These are phyloP conservation scores for Brachyhypopomus gauderio DNA, from an alignment of 2,113 vertebrate species.

Conservation along the genomic window DNA sequence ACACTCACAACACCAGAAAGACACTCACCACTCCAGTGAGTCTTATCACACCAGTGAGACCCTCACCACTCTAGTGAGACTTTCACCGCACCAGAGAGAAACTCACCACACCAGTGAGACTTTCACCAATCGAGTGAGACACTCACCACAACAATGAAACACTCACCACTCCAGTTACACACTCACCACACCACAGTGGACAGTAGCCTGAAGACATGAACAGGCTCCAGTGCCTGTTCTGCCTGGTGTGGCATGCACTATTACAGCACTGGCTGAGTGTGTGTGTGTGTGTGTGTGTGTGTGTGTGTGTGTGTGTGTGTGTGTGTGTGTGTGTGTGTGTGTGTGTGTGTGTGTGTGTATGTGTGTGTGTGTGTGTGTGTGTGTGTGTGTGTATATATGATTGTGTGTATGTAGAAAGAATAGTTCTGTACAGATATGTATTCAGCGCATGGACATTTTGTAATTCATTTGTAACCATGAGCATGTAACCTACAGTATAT, in stretches of 20 bases:
- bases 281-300: not conserved
- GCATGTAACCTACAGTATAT: too few relatives aligned
- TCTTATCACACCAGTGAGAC: too few relatives aligned
- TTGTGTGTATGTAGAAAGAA: not conserved
- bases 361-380: not conserved
- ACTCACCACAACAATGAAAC: constrained; percentile 4
- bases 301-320: constrained; percentile 7
- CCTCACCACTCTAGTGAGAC: too few relatives aligned
- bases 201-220: not conserved
- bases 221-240: constrained; percentile 14
- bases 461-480: too few relatives aligned
- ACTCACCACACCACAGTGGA: not conserved
- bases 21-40: too few relatives aligned
- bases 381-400: not conserved
- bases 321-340: not conserved
- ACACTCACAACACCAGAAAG: too few relatives aligned
- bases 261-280: not conserved
- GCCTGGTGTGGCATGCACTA: not conserved
- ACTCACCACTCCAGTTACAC: too few relatives aligned
- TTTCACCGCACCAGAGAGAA: too few relatives aligned
- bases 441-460: too few relatives aligned
- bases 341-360: not conserved
- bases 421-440: too few relatives aligned
- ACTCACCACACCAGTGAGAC: too few relatives aligned
- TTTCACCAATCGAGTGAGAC: too few relatives aligned